Evolutionary conservation across 2,113 vertebrate species (phyloP).

Genomic region (Semicossyphus pulcher): DNA sequence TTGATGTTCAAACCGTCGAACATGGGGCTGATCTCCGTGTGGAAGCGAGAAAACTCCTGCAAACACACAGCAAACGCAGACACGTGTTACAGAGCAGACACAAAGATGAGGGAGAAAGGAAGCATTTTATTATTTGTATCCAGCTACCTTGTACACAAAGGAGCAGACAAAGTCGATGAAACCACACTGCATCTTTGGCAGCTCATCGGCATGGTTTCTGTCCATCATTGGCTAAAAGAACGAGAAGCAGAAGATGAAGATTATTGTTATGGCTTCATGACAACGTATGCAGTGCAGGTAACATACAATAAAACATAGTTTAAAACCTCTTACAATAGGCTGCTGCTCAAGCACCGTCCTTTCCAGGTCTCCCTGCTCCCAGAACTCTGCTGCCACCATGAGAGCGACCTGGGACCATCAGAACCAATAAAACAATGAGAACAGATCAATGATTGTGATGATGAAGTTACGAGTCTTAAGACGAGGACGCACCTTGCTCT

Average conservation of each 20-base stretch:
- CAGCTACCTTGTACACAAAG: constrained; percentile 92
- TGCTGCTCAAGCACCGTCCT: constrained; percentile 91
- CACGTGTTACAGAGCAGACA: background rate
- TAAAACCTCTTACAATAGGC: constrained; percentile 88
- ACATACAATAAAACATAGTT: background rate
- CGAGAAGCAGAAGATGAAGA: background rate
- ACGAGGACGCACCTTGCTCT: constrained; percentile 87
- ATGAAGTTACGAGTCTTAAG: background rate
- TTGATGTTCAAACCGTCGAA: constrained; percentile 90
- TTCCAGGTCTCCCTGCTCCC: constrained; percentile 96
- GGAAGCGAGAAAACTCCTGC: constrained; percentile 93
- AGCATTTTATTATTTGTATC: constrained; percentile 1
- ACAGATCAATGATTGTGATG: background rate
- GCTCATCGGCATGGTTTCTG: constrained; percentile 90
- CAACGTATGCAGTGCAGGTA: background rate
- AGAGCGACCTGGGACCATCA: constrained; percentile 87
- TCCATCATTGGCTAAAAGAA: constrained; percentile 93
- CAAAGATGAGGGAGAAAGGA: background rate
- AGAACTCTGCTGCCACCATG: constrained; percentile 95
- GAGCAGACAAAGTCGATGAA: constrained; percentile 97
- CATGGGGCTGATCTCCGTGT: constrained; percentile 93
- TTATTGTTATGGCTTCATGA: background rate
- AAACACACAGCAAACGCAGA: background rate
- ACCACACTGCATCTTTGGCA: constrained; percentile 95
- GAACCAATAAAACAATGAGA: constrained; percentile 32